Conservation (phyloP, 2,888 invertebrate genomes). For the Drosophila neutralis region DNA sequence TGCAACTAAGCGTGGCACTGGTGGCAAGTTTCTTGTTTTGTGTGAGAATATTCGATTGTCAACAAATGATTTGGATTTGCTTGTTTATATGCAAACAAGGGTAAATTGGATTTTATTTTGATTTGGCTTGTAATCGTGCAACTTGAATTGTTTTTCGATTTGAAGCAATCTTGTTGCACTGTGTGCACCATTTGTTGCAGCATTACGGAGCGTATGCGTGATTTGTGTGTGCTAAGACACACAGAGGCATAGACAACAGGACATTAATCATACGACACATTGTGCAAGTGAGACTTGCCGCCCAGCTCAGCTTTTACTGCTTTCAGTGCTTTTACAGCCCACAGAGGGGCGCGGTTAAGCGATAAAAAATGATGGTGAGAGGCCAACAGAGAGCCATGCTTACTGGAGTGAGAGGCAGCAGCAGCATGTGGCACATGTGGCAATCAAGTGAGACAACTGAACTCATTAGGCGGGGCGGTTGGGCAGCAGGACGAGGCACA, state of each 20-base stretch:
- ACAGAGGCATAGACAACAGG: slow-evolving; percentile 17
- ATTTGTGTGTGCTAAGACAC: neutral
- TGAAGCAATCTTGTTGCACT: neutral
- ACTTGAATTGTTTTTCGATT: neutral
- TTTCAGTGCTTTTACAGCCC: slow-evolving; percentile 1
- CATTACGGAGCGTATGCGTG: neutral
- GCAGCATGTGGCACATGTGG: slow-evolving; percentile 46
- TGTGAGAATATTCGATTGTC: neutral
- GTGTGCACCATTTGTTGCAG: neutral
- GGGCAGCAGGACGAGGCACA: neutral
- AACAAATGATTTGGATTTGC: neutral
- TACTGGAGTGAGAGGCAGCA: slow-evolving; percentile 12
- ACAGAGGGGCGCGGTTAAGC: slow-evolving; percentile 53
- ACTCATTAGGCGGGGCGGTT: slow-evolving; percentile 46
- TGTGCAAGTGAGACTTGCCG: slow-evolving; percentile 53
- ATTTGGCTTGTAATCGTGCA: neutral
- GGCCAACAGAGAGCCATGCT: slow-evolving; percentile 20
- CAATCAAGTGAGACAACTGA: slow-evolving; percentile 60
- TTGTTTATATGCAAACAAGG: neutral
- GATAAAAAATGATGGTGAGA: slow-evolving; percentile 69
- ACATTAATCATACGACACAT: slow-evolving; percentile 76
- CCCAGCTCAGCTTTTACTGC: slow-evolving; percentile 14
- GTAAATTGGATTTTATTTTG: neutral
- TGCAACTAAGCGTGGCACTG: neutral
- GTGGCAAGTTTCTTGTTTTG: neutral